phyloP scores from a whole-genome alignment of 1,140 invertebrate genomes.

The Leptoteleia sp. region DNA sequence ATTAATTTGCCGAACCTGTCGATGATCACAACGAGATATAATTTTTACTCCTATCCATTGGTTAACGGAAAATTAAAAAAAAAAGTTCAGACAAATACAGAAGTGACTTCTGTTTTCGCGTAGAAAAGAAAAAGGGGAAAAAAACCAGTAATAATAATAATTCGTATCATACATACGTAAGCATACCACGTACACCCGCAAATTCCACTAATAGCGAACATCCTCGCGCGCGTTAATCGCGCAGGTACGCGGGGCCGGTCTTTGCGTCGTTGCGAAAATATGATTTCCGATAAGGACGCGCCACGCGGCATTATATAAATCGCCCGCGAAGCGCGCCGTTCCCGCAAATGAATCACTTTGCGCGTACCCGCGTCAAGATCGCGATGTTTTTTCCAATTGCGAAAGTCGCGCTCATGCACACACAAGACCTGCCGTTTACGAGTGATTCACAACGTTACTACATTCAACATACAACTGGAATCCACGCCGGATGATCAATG shows the following conservation, averaged over 20 bases:
- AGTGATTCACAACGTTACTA: conserved; percentile 60
- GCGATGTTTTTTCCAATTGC: conserved; percentile 43
- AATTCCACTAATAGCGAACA: conserved; percentile 54
- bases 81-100: conserved; percentile 60
- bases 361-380: conserved; percentile 19
- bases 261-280: conserved; percentile 44
- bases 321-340: conserved; percentile 30
- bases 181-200: conserved; percentile 38
- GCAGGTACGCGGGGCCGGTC: conserved; percentile 26
- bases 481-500: conserved; percentile 70
- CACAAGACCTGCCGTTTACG: conserved; percentile 44
- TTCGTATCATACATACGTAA: conserved; percentile 61
- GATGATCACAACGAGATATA: conserved; percentile 81
- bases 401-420: conserved; percentile 52
- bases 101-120: conserved; percentile 53
- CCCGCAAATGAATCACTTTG: conserved; percentile 62
- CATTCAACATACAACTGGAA: conserved; percentile 68
- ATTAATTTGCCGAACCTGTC: conserved; percentile 75
- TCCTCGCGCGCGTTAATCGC: conserved; percentile 45
- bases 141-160: too few species aligned
- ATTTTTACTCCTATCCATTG: conserved; percentile 70
- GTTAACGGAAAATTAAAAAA: conserved; percentile 72
- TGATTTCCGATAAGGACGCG: conserved; percentile 47
- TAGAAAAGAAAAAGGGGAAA: too few species aligned
- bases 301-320: conserved; percentile 48